Conservation (phyloP, 2,888 invertebrate genomes). For the Pheosia tremula region DNA sequence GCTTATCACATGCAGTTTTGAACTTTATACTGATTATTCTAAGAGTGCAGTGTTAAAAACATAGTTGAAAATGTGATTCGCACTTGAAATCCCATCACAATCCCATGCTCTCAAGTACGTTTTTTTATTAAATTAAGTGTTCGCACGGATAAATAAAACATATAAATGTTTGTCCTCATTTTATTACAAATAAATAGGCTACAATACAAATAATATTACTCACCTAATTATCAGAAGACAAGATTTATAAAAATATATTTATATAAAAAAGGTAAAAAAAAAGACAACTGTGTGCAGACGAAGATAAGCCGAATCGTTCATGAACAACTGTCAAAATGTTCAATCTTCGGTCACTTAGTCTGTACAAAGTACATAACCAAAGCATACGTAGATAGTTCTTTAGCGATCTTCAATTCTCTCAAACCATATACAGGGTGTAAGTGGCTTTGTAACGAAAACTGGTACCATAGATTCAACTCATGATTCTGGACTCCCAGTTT, state of each 20-base stretch:
- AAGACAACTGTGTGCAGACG: constrained; percentile 39
- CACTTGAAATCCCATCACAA: no score
- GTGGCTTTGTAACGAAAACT: no score
- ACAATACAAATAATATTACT: constrained; percentile 60
- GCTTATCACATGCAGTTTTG: neutral
- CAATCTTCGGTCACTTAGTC: no score
- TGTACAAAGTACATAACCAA: no score
- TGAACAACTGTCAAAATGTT: no score
- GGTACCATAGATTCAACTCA: no score
- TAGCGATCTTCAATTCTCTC: constrained; percentile 29
- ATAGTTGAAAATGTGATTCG: no score
- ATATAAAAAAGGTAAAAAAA: constrained; percentile 44
- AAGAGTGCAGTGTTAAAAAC: neutral
- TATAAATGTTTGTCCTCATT: constrained; percentile 18
- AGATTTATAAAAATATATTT: constrained; percentile 42
- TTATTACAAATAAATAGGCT: constrained; percentile 78
- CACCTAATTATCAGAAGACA: constrained; percentile 50
- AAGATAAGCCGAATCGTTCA: neutral
- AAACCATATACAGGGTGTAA: neutral
- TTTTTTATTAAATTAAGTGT: no score
- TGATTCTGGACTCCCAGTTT: no score
- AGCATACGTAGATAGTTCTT: constrained; percentile 19
- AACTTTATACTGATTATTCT: neutral
- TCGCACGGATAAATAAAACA: neutral
- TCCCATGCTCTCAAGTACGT: no score